phyloP scores from a whole-genome alignment of 2,888 invertebrate species.

The Hypena proboscidalis region DNA sequence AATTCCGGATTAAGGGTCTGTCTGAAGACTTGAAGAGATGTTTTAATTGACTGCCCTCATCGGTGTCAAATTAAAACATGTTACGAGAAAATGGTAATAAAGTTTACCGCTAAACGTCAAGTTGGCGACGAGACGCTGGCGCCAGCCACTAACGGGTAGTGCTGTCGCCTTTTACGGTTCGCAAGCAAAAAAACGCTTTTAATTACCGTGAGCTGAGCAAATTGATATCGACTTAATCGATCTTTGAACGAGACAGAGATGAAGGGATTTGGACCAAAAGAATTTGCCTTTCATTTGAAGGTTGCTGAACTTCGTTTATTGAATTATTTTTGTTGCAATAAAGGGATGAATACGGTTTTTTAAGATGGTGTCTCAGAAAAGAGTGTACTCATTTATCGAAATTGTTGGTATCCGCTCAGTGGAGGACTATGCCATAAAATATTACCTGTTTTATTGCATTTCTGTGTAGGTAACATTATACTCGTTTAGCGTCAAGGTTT shows the following conservation, averaged over 20 bases:
- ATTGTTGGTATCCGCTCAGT: slow-evolving; percentile 7
- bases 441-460: slow-evolving; percentile 21
- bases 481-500: slow-evolving; percentile 17
- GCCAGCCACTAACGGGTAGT: slow-evolving; percentile 59
- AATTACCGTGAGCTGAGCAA: slow-evolving; percentile 34
- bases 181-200: slow-evolving; percentile 38
- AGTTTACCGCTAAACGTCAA: slow-evolving; percentile 53
- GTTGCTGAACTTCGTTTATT: slow-evolving; percentile 13
- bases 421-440: slow-evolving; percentile 12
- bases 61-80: slow-evolving; percentile 25
- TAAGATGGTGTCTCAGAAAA: slow-evolving; percentile 1
- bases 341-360: too few species aligned
- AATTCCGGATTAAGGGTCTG: slow-evolving; percentile 9
- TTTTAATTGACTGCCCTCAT: slow-evolving; percentile 16
- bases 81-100: slow-evolving; percentile 47
- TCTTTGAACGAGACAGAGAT: slow-evolving; percentile 8
- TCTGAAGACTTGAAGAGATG: slow-evolving; percentile 15
- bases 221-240: slow-evolving; percentile 14
- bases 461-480: slow-evolving; percentile 11
- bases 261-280: slow-evolving; percentile 4
- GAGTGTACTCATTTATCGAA: slow-evolving; percentile 8
- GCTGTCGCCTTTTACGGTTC: slow-evolving; percentile 45
- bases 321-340: slow-evolving; percentile 2
- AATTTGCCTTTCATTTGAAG: neutral
- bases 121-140: slow-evolving; percentile 42